Conservation (phyloP, 2,888 invertebrate species). For the Eristalis arbustorum region DNA sequence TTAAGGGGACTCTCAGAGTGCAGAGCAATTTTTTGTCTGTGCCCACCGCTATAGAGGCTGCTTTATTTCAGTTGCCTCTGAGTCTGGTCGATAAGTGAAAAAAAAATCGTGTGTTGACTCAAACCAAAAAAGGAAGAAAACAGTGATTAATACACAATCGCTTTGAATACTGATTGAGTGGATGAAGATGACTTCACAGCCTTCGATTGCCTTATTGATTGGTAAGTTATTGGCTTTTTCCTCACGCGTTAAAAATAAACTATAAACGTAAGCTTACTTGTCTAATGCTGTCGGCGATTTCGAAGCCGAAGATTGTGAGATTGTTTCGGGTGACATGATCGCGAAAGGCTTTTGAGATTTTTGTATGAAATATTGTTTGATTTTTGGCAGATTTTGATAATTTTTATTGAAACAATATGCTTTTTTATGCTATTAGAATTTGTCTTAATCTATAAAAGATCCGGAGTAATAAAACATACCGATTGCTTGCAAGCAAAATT, state of each 20-base stretch:
- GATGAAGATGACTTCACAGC: conserved; percentile 54
- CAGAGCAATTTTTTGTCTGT: not conserved
- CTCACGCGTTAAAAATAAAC: conserved; percentile 28
- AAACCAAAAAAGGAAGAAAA: conserved; percentile 7
- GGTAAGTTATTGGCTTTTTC: conserved; percentile 49
- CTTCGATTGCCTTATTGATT: conserved; percentile 65
- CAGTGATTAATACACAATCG: not conserved
- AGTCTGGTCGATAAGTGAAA: not conserved
- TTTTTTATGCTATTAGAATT: too few relatives aligned
- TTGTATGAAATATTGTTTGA: too few relatives aligned
- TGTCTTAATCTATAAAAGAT: too few relatives aligned
- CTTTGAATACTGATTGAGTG: conserved; percentile 34
- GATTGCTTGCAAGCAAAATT: too few relatives aligned
- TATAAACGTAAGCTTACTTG: not conserved
- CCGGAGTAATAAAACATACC: too few relatives aligned
- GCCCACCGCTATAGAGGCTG: not conserved
- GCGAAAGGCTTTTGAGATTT: too few relatives aligned
- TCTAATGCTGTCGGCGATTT: too few relatives aligned
- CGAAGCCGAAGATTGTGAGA: too few relatives aligned
- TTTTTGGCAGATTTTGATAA: too few relatives aligned
- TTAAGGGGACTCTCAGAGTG: not conserved
- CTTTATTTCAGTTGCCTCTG: not conserved
- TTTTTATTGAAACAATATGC: too few relatives aligned
- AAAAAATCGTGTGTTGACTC: conserved; percentile 24
- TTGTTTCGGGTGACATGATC: too few relatives aligned